Evolutionary conservation across 2,113 vertebrate species (phyloP), one percentile per base, ranked within the genome.

Genomic region (Redunca redunca): DNA sequence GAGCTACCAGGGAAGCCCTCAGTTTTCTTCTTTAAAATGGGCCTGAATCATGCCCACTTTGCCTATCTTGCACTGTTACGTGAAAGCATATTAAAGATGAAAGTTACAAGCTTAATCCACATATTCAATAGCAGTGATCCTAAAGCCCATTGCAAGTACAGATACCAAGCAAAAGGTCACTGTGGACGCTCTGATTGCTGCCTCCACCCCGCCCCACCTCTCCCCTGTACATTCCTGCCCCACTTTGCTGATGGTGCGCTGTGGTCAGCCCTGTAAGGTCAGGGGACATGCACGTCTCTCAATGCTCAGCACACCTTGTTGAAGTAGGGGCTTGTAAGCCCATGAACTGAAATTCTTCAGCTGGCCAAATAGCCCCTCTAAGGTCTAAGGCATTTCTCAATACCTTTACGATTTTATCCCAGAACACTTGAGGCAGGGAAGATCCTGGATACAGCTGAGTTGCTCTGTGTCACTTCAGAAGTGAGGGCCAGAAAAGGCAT

Each of bases 1-100:
- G 23, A 43, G 36, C 71, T 13, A 77, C 21, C 71, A 43, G 36
- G 71, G 36, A 43, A 43, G 40, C 23, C 40, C 36, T 77, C 23
- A 26, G 71, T 77, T 95, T 52, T 88, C 50, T 23, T 88, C 74
- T 82, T 67, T 43, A 14, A 55, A 62, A 50, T 11, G 95, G 21
- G n/a, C 25, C 55, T 91, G 8, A 19, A 3, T 60, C 19, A 26
- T 8, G 57, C 14, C 62, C 77, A 71, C 77, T 15, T n/a, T 33
- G 58, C 74, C 52, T 58, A 1, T 48, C n/a, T 26, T 21, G 60
- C 8, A 21, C 77, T n/a, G 28, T 10, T 6, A 26, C 2, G 2
- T 46, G 78, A 52, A 52, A 13, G 12, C 26, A 17, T 77, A 3
- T 81, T 77, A 28, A 33, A 23, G 16, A 67, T n/a, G 88, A 77